These are phyloP conservation scores for Melanophora roralis DNA, from an alignment of 2,888 invertebrate genomes.

Conservation along the genomic window DNA sequence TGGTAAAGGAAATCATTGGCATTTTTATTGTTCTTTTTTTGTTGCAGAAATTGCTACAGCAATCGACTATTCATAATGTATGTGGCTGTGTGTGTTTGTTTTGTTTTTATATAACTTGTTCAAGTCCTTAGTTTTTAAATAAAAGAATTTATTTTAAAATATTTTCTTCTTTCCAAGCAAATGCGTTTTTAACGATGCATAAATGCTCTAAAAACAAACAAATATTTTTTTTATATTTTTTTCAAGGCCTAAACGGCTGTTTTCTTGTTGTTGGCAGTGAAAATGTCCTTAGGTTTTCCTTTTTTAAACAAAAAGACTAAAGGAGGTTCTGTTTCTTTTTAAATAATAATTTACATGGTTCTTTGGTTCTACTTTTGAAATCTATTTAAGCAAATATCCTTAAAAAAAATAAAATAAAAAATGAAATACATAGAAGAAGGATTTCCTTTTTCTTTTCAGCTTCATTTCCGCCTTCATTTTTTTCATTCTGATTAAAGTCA, in stretches of 20 bases:
- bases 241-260: constrained; percentile 42
- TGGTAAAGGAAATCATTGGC: constrained; percentile 5
- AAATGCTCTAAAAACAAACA: constrained; percentile 16
- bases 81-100: too few relatives aligned
- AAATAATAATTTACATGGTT: constrained; percentile 37
- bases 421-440: constrained; percentile 10
- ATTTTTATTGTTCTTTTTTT: constrained; percentile 7
- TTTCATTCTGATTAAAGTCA: constrained; percentile 33
- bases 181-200: constrained; percentile 55
- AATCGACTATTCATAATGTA: constrained; percentile 45
- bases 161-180: constrained; percentile 42
- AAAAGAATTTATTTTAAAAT: constrained; percentile 17
- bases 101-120: too few relatives aligned
- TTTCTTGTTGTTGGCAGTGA: constrained; percentile 13
- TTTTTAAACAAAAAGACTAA: neutral
- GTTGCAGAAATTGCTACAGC: neutral
- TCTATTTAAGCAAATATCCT: neutral
- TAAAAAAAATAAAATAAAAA: neutral
- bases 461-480: constrained; percentile 48
- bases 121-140: constrained; percentile 30
- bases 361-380: constrained; percentile 6
- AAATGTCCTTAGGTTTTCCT: constrained; percentile 42
- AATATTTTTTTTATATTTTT: neutral
- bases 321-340: neutral
- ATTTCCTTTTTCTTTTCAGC: constrained; percentile 50